These are phyloP conservation scores for Stegana nigrithorax DNA, from an alignment of 2,888 invertebrate genomes.

Conservation along the genomic window DNA sequence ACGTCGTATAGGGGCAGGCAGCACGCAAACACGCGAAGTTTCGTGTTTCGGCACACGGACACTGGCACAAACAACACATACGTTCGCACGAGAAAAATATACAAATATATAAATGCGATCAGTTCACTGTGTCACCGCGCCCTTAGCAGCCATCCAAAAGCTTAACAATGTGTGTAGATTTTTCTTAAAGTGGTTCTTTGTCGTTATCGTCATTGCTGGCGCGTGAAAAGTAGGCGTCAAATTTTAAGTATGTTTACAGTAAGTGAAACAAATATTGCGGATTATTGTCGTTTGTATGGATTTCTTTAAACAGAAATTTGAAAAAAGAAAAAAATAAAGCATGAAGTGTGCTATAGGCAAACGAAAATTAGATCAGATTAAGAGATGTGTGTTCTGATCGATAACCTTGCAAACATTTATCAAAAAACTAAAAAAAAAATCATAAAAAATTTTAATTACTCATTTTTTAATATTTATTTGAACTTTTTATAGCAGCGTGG, in stretches of 20 bases:
- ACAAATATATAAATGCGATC: too few relatives aligned
- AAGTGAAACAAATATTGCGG: neutral
- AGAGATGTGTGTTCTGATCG: neutral
- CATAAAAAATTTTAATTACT: too few relatives aligned
- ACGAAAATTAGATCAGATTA: neutral
- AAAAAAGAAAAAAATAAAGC: neutral
- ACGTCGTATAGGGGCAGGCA: too few relatives aligned
- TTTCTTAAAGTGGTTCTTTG: too few relatives aligned
- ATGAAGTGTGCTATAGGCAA: neutral
- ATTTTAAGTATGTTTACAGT: neutral
- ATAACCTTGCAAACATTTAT: neutral
- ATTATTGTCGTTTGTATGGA: neutral
- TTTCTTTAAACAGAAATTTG: neutral
- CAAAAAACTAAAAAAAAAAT: too few relatives aligned
- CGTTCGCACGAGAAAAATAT: slow-evolving; percentile 13
- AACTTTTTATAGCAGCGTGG: too few relatives aligned
- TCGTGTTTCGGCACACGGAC: slow-evolving; percentile 34
- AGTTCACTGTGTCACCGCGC: too few relatives aligned
- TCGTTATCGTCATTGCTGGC: neutral
- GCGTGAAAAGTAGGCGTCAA: neutral
- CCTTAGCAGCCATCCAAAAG: too few relatives aligned
- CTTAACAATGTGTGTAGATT: too few relatives aligned
- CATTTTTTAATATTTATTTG: too few relatives aligned
- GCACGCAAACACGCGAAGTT: slow-evolving; percentile 41
- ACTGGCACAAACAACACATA: neutral